These are phyloP conservation scores for Catostylus mosaicus DNA, from an alignment of 30 jellyfish, hydroid and myxozoan species.

Conservation along the genomic window DNA sequence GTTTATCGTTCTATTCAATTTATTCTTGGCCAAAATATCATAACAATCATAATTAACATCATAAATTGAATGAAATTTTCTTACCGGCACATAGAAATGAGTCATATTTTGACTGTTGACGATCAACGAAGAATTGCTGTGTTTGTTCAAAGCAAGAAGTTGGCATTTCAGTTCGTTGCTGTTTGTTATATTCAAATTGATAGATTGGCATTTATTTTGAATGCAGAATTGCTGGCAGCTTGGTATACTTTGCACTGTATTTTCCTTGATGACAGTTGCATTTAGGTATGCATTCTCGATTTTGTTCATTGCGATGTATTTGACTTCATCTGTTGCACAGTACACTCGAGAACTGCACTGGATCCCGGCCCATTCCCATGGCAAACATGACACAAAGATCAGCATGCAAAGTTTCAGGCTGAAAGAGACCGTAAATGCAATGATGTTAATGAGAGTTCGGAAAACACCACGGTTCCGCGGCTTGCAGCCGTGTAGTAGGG, in stretches of 20 bases:
- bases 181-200: conserved; percentile 16
- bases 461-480: too few species aligned
- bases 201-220: conserved; percentile 11
- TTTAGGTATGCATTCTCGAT: conserved; percentile 3
- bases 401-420: too few species aligned
- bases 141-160: conserved; percentile 1
- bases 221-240: conserved; percentile 32
- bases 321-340: conserved; percentile 35
- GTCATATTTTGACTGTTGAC: background rate
- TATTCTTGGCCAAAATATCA: too few species aligned
- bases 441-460: too few species aligned
- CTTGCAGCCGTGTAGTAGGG: too few species aligned
- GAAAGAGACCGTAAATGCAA: too few species aligned
- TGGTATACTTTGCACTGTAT: background rate
- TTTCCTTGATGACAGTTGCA: background rate
- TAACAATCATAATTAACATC: too few species aligned
- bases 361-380: too few species aligned
- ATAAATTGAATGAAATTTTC: background rate
- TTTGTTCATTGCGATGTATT: conserved; percentile 10
- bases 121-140: background rate
- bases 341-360: conserved; percentile 28
- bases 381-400: too few species aligned
- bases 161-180: background rate
- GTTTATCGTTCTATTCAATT: too few species aligned
- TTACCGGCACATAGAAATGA: conserved; percentile 43